Evolutionary conservation across 2,113 vertebrate species (phyloP).

Genomic region (Balaeniceps rex): DNA sequence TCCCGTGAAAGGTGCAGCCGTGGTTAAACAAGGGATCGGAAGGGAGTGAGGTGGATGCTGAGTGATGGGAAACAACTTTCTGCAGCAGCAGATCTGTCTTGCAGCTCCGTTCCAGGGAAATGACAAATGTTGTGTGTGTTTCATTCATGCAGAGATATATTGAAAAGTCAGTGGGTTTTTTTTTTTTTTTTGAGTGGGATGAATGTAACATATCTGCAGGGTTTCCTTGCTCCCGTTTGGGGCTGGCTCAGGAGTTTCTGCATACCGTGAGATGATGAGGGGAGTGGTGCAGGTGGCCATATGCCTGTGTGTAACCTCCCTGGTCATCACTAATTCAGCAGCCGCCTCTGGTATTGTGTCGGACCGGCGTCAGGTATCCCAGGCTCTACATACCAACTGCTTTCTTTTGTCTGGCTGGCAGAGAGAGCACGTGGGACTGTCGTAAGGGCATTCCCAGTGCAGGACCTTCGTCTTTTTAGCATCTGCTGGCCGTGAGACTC

Average conservation of each 20-base stretch:
- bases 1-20: fast-evolving
- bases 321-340: constrained; percentile 41
- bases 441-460: background rate
- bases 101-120: background rate
- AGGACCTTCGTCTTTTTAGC: background rate
- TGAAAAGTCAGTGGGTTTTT: background rate
- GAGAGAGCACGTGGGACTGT: background rate
- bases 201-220: background rate
- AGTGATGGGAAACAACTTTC: background rate
- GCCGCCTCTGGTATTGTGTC: background rate
- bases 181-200: background rate
- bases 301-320: background rate
- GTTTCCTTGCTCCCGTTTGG: background rate
- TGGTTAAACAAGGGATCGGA: background rate
- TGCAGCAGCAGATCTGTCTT: background rate
- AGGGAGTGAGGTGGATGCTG: background rate
- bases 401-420: background rate
- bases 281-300: background rate
- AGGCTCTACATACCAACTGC: background rate
- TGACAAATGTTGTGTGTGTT: background rate
- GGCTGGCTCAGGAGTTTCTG: background rate
- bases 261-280: background rate
- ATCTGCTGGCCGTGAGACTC: background rate
- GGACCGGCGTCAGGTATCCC: background rate
- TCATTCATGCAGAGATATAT: background rate